Base-by-base conservation (phyloP, 2,113 vertebrate genomes). In the Microtus pennsylvanicus region DNA sequence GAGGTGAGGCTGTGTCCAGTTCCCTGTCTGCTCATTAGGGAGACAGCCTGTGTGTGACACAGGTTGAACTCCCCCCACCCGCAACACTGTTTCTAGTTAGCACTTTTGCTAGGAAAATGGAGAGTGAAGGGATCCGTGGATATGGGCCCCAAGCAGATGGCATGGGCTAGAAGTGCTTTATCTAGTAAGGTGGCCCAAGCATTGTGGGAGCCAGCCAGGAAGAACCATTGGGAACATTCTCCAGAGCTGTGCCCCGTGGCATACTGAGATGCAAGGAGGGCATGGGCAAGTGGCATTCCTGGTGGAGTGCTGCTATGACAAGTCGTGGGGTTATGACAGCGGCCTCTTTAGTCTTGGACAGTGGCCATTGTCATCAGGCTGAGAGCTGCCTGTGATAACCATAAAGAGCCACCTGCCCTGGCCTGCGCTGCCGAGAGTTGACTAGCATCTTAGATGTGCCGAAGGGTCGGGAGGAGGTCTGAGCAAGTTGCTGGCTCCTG, bases 221-320 rank as follows among this genome's bases (percentile, higher is more conserved):
- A 33, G 38, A 86, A 11, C 38, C 82, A 21, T 0, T 33, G 58
- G 26, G 47, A 28, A n/a, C 45, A 1, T 52, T 47, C 28, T 45
- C 1, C 17, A 52, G 70, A 75, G 28, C 3, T 13, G 65, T 17
- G 80, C 17, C 19, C 38, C 19, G 0, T 26, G 17, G 28, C 17
- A 1, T 52, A 26, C 22, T 12, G 89, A 38, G 33, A 33, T 47
- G 24, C 12, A 22, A 12, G n/a, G 47, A 70, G 69, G 35, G 9
- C 26, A 4, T 22, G 21, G 24, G 47, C 0, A 11, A 12, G 3
- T 1, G 42, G 22, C 24, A 5, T 14, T 65, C 42, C 47, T 38
- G 26, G 21, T 26, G 0, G 75, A 35, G 24, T 33, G 0, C 52
- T 6, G 3, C 14, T 3, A 17, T 28, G 55, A 8, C 21, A 13